Evolutionary conservation across 2,888 invertebrate genomes (phyloP), one percentile per base, ranked within the genome.

Genomic region (Tachystola acroxantha): DNA sequence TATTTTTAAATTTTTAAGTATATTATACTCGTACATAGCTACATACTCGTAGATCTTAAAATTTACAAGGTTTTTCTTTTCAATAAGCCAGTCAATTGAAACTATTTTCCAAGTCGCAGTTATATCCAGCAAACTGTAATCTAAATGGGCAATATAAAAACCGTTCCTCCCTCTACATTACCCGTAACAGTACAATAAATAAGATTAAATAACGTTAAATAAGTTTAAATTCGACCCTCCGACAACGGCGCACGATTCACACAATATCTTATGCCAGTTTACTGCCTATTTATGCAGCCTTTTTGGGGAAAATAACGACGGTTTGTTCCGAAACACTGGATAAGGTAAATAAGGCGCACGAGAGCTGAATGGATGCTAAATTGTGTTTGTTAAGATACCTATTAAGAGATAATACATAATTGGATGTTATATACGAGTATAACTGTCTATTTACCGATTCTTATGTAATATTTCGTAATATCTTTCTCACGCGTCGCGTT

Each of bases 211-310:
- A 64, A 24, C 24, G 9, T n/a, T n/a, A 16, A 69, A 67, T 67
- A 67, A 61, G 52, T 55, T 61, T 59, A 59, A 63, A 61, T 59
- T 60, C 59, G 62, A 60, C 49, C 49, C 50, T 50, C 57, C 60
- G 59, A 59, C 58, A 57, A 56, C 42, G 44, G 44, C 6, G 40
- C 46, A 32, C 56, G 51, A 57, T 62, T 66, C 58, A 53, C 64
- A 59, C 62, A 64, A 64, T 65, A 65, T 65, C 65, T 68, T 64
- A 62, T 53, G 49, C 51, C 46, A 53, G 48, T 65, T 66, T 58
- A 33, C 51, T 54, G 56, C 57, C 52, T 63, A 66, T 63, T 68
- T 63, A 61, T 53, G 46, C 53, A 43, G 46, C 64, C 64, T 63
- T 68, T 64, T 69, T 67, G 45, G 59, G 62, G 51, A 49, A 61